Conservation (phyloP, 2,113 vertebrate genomes). For the Apodemus sylvaticus region DNA sequence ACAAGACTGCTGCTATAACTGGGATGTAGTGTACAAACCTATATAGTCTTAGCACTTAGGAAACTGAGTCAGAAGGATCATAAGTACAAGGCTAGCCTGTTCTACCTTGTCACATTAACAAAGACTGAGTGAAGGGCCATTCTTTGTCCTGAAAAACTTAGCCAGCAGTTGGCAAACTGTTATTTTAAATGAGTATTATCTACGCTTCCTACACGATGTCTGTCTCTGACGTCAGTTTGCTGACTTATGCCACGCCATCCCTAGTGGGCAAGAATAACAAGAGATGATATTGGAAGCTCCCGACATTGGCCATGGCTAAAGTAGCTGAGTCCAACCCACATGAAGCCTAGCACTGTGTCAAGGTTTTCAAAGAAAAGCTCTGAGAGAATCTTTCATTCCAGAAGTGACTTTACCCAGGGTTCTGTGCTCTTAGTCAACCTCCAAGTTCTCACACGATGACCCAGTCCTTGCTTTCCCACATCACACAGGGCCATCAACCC, state of each 20-base stretch:
- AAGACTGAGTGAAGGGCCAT: background rate
- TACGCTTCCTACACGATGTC: background rate
- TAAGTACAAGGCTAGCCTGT: background rate
- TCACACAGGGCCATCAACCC: accelerated
- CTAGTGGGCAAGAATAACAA: background rate
- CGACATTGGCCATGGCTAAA: background rate
- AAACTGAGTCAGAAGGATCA: background rate
- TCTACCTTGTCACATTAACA: background rate
- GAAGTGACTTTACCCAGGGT: background rate
- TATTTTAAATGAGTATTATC: background rate
- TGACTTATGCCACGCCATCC: background rate
- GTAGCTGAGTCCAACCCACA: background rate
- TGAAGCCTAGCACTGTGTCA: background rate
- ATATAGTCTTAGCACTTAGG: background rate
- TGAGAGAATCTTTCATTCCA: background rate
- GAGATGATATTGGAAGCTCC: background rate
- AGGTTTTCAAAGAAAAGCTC: background rate
- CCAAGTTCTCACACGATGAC: background rate
- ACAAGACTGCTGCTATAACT: background rate
- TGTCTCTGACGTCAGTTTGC: slow-evolving; percentile 1
- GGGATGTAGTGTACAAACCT: background rate
- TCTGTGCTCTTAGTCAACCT: background rate
- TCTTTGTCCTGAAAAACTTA: background rate
- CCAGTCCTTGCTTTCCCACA: accelerated
- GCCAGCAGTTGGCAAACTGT: background rate